Evolutionary conservation across 2,888 invertebrate genomes (phyloP).

Genomic region (Lasioglossum oenotherae): DNA sequence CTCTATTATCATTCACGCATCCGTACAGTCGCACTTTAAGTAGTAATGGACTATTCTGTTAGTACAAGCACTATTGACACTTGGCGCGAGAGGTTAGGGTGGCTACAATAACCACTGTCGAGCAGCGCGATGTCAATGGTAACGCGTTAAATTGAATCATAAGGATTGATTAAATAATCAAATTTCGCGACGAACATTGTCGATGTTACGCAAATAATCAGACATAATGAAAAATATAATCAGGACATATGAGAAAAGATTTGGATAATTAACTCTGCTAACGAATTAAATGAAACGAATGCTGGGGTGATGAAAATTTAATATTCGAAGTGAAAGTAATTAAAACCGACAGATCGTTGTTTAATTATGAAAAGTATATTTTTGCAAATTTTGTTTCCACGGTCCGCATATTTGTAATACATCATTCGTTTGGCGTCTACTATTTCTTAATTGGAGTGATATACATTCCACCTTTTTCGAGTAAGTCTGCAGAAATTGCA

Average conservation of each 20-base stretch:
- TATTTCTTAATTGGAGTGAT: not conserved
- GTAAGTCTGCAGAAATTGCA: not conserved
- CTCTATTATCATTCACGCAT: not conserved
- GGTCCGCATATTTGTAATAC: not conserved
- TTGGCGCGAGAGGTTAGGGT: slow-evolving; percentile 6
- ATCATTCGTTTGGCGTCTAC: not conserved
- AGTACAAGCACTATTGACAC: not conserved
- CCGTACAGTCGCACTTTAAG: not conserved
- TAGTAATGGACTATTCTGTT: not conserved
- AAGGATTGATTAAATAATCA: slow-evolving; percentile 16
- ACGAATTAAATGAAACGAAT: not conserved
- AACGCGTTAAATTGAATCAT: slow-evolving; percentile 6
- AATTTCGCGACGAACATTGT: not conserved
- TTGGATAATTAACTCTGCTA: not conserved
- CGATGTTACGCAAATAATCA: not conserved
- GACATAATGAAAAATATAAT: not conserved
- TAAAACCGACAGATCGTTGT: not conserved
- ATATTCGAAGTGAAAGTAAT: not conserved
- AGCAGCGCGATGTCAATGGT: slow-evolving; percentile 2
- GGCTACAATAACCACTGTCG: not conserved
- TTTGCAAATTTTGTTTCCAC: not conserved
- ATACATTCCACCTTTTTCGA: not conserved
- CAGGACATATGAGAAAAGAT: not conserved
- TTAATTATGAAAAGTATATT: not conserved
- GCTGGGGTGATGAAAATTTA: not conserved